Base-by-base conservation (phyloP, 2,888 invertebrate species). In the Cheilosia impressa region DNA sequence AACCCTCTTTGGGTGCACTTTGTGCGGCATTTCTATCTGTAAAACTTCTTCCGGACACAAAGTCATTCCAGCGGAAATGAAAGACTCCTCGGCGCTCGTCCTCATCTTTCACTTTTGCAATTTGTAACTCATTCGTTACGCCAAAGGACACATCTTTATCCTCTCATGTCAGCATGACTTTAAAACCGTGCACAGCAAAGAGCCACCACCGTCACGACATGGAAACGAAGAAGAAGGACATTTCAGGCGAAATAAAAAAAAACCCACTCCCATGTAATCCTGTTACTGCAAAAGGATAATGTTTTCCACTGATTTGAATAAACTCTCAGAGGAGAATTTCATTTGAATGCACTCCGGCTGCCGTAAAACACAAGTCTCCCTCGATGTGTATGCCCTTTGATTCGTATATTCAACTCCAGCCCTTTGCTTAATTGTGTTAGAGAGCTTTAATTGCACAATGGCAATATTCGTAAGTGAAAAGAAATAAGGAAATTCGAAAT, bases 101-200 rank as follows among this genome's bases (percentile, higher is more conserved):
- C 38, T 38, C 85, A 85, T 77, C 66, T 81, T 81, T 81, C 85
- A 85, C 72, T 85, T 80, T 77, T 77, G 77, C 81, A 85, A 85
- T 85, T 85, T 85, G 85, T 81, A 81, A 85, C 81, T 85, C 85
- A 81, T 85, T 85, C 81, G 81, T 77, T 77, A 43, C 73, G 80
- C 79, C 73, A 80, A 85, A 81, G 81, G 68, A 72, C 81, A 68
- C 68, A 77, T 72, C 68, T 81, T 47, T 66, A 43, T 66, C 66
- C 52, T 68, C 57, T 31, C 81, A 76, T 63, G 66, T 76, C 60
- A 43, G 55, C 55, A 45, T 63, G 69, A 55, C 71, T 80, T 68
- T 75, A 62, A 75, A 73, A 50, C 53, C 62, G 55, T 53, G 47
- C 15, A 22, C 34, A 76, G 34, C 7, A 58, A 31, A 65, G 41